Evolutionary conservation across 1,140 invertebrate species (phyloP), one percentile per base, ranked within the genome.

Genomic region (Phymastichus coffea): DNA sequence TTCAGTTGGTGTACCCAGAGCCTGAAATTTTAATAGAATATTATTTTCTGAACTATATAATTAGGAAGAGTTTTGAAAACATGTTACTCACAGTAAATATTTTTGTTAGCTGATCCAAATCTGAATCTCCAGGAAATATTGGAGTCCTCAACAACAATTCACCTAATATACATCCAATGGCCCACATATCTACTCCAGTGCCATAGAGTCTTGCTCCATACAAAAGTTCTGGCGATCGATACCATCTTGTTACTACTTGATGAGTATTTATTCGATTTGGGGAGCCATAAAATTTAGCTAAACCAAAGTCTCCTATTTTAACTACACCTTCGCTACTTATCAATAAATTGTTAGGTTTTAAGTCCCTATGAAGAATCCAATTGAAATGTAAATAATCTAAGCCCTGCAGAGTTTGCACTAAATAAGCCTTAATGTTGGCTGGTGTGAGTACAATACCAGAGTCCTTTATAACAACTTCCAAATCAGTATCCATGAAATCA

Each of bases 401-500:
- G 4, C 96, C 98, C 81, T 91, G 85, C 8, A 99, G 76, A 19
- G 95, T 98, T 87, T 98, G 97, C 33, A 99, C 85, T 66, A 90
- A 90, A 67, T 99, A 99, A 1, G 95, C 86, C 78, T 99, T 99
- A 26, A 99, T 95, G 77, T 99, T 94, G 6, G 90, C 86, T 47
- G 92, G 87, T 8, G 93, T 95, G 53, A 99, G 79, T 30, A 99
- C 90, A 63, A 98, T 93, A 60, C 84, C 90, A 43, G 71, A 88
- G 65, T 94, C 92, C 78, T 93, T 93, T 66, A 94, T 90, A 66
- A 94, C 89, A 44, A 94, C 88, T 83, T 99, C 98, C 64, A 99
- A 82, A 81, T 99, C 98, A 23, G 97, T 99, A 72, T 99, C 95
- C 97, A 99, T 99, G 71, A 97, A 99, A 78, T 99, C 97, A 83